Evolutionary conservation across 2,113 vertebrate genomes (phyloP), one percentile per base, ranked within the genome.

Genomic region (Gnathonemus longibarbis): DNA sequence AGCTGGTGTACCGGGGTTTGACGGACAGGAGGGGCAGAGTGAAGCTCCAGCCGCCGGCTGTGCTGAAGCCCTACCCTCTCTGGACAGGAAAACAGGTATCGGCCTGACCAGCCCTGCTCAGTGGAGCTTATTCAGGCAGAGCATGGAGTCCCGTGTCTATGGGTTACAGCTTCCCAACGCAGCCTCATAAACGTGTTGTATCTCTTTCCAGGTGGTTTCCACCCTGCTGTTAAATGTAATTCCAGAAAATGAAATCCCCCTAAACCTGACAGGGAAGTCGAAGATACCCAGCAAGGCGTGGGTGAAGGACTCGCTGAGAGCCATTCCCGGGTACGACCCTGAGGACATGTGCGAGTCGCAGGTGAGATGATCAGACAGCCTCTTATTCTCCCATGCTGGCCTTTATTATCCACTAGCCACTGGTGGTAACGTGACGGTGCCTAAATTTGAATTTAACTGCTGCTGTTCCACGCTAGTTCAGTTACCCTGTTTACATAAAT

Each of bases 1-100:
- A 98, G 92, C 94, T 99, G 86, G 96, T 99, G 9, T 99, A 98
- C 94, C 94, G 97, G 92, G 99, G 99, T 0, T 95, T 99, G 89
- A 99, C 97, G 0, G 98, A 99, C 94, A 97, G 95, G 93, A 95
- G 90, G 0, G 98, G 98, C 3, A 93, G 95, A 6, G 96, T 99
- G 4, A 97, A 95, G 91, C 92, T 95, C 49, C 95, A 97, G 31
- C 96, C 96, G 2, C 98, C 99, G 0, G 97, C 97, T 85, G 93
- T 99, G 52, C 87, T 97, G 92, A 98, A 97, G 91, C 99, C 99
- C 0, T 95, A 94, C n/a, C 91, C 3, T 0, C 95, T 99, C 1
- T 99, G 99, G 99, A 98, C 98, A 0, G 99, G 99, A 87, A 99
- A 99, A 89, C 98, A 99, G 98, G 98, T 99, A 94, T 90, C 1